These are phyloP conservation scores for Dicrostonyx torquatus DNA, from an alignment of 2,797 vertebrate genomes.

Conservation along the genomic window DNA sequence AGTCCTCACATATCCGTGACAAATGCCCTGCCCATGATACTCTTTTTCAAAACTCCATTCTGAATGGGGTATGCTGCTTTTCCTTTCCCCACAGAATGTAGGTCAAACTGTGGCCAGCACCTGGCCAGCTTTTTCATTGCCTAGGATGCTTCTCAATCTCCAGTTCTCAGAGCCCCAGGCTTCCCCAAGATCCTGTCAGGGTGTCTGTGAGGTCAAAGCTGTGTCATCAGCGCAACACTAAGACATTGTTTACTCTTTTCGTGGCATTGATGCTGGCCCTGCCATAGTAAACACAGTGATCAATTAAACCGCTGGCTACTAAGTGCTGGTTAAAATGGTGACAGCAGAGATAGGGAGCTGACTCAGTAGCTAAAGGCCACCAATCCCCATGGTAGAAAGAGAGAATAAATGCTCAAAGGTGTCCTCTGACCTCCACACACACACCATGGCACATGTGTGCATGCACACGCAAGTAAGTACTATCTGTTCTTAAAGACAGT, in stretches of 20 bases:
- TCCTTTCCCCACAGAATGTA: constrained; percentile 17
- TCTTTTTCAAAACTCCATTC: constrained; percentile 41
- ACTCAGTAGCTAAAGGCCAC: not conserved
- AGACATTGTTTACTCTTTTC: not conserved
- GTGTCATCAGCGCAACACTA: not conserved
- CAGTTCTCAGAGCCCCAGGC: not conserved
- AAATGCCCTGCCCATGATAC: not conserved
- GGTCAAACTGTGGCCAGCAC: not conserved
- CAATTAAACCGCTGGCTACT: not conserved
- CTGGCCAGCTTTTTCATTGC: not conserved
- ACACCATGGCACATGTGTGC: not conserved
- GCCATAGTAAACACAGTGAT: not conserved
- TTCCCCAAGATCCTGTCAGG: not conserved
- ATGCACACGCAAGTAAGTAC: not conserved
- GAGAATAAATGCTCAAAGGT: not conserved
- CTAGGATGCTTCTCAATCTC: not conserved
- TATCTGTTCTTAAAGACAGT: not conserved
- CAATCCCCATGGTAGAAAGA: not conserved
- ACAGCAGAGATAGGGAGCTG: no score
- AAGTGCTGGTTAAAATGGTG: not conserved
- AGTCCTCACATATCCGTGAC: no score
- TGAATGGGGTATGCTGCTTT: not conserved
- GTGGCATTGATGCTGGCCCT: not conserved
- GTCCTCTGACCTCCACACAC: not conserved
- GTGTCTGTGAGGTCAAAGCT: not conserved